Evolutionary conservation across 2,888 invertebrate genomes (phyloP), one percentile per base, ranked within the genome.

Genomic region (Zaprionus obscuricornis): DNA sequence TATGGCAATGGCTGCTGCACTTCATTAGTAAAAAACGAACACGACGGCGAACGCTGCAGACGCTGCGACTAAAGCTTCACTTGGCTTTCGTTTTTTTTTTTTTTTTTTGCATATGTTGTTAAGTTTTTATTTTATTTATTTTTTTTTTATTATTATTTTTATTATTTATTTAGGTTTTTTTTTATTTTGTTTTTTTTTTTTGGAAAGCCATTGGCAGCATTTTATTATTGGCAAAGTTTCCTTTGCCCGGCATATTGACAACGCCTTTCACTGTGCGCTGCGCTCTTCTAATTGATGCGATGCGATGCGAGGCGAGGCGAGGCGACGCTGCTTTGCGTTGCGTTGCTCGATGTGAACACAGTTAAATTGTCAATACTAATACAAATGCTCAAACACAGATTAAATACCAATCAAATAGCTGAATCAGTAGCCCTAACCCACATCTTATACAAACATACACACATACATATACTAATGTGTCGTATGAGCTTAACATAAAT

Each of bases 181-280:
- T 22, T 45, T 20, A 14, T 22, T 45, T 29, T 45, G 31, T 43
- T 27, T 42, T 33, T 46, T 51, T 45, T 45, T 66, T 77, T 76
- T 74, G 64, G 74, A 79, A 74, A 77, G 82, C 82, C 68, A 73
- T 65, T 64, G 64, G 73, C 72, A 64, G 59, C 66, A 18, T 58
- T 59, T 71, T 84, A 84, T 71, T 84, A 84, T 78, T 78, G 78
- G 68, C 85, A 81, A 84, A 59, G 72, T 70, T 73, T 76, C 60
- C 63, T 64, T n/a, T 60, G 57, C 22, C 33, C 13, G 37, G 40
- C 55, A 47, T 47, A 59, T 51, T 51, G 73, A 59, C 66, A 57
- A 72, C 72, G 75, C 85, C 85, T 79, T 79, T 79, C 85, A 85
- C 79, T 77, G 71, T 22, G 24, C 26, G 18, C 29, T 20, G 22